Evolutionary conservation across 2,888 invertebrate genomes (phyloP), one percentile per base, ranked within the genome.

Genomic region (Lasioglossum zephyrum): DNA sequence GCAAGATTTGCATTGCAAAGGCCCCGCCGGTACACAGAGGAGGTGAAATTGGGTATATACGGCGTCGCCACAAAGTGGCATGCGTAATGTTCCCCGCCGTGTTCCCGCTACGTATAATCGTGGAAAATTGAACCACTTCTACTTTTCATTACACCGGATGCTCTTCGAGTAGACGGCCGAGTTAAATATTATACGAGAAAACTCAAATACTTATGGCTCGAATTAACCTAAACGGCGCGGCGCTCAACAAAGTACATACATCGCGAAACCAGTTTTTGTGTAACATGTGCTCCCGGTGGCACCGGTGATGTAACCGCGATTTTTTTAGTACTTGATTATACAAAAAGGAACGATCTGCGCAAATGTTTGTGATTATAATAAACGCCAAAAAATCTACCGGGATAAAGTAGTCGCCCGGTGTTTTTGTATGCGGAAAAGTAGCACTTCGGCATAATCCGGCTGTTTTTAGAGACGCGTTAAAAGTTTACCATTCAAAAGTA

Each of bases 1-100:
- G 81, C 57, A 75, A 79, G 75, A 90, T 91, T 91, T 89, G 91
- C 90, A 90, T 89, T 87, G 89, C 89, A 91, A 91, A 90, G 70
- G 41, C 41, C n/a, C 2, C n/a, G 31, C 70, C 70, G 11, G n/a
- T n/a, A 13, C 70, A n/a, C 70, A 41, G 41, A 70, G n/a, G 11
- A 5, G 39, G 70, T n/a, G 39, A 36, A 66, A 66, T 66, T 36
- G 66, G 66, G 85, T 74, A 49, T 66, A 87, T 39, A 69, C 69
- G 39, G 82, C 72, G 81, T 81, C 49, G 78, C 77, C 76, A 31
- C 82, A 39, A 85, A 85, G 77, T 82, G 79, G 81, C 75, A 84
- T 85, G 83, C 91, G 87, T 84, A 79, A 76, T 79, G 74, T 79
- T 79, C 60, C 78, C 72, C 79, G 74, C 22, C 22, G 57, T 72